Conservation (phyloP, 1,140 invertebrate species). For the Portunus trituberculatus region DNA sequence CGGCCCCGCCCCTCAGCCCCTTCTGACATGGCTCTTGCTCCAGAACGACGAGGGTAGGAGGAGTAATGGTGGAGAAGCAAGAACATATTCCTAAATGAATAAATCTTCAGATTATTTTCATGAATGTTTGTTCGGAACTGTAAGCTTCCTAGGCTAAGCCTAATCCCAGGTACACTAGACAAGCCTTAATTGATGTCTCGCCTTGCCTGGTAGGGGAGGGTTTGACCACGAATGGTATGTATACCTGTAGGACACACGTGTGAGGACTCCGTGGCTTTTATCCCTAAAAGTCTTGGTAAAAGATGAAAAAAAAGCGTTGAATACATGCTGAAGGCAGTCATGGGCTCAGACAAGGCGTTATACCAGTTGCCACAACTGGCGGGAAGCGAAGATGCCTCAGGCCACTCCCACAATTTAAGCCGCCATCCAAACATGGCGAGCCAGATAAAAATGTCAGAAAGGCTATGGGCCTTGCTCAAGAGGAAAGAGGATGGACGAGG, state of each 20-base stretch:
- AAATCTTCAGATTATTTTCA: background rate
- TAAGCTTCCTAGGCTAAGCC: background rate
- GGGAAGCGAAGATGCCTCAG: background rate
- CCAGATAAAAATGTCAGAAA: background rate
- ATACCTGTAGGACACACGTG: background rate
- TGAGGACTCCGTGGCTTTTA: background rate
- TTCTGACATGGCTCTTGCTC: background rate
- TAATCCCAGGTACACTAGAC: background rate
- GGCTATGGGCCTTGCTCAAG: background rate
- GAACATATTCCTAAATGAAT: background rate
- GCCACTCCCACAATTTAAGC: background rate
- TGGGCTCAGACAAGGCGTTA: background rate
- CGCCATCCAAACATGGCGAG: background rate
- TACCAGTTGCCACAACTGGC: background rate
- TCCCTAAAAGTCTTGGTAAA: background rate
- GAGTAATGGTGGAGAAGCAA: too few species aligned
- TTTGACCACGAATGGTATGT: background rate
- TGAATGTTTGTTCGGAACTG: background rate
- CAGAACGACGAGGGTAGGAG: background rate
- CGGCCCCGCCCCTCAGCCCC: conserved; percentile 1
- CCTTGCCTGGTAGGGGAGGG: background rate
- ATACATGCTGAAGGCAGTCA: too few species aligned
- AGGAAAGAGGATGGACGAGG: background rate
- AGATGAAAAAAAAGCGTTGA: too few species aligned
- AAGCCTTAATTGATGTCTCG: background rate